Conservation (phyloP, 1,140 invertebrate genomes). For the Cecropterus lyciades region DNA sequence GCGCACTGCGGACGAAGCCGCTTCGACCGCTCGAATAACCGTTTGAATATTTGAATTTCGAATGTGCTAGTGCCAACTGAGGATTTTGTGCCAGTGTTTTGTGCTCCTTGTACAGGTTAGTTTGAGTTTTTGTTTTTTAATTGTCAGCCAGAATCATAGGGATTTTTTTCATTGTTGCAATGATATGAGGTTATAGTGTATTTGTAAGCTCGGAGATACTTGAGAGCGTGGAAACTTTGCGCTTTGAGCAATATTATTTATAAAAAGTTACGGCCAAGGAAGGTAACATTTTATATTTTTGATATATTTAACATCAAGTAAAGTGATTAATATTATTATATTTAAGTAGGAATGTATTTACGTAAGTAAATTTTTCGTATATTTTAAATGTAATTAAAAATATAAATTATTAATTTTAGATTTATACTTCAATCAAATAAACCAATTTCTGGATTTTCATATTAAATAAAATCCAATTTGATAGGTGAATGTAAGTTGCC, state of each 20-base stretch:
- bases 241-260: too few species aligned
- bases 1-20: constrained; percentile 71
- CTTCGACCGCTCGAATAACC: constrained; percentile 63
- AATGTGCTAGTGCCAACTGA: constrained; percentile 64
- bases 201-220: constrained; percentile 7
- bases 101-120: constrained; percentile 61
- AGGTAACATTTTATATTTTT: too few species aligned
- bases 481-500: constrained; percentile 1
- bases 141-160: not conserved
- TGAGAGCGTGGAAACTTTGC: constrained; percentile 6
- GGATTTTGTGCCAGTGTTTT: constrained; percentile 73
- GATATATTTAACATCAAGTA: too few species aligned
- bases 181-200: constrained; percentile 3
- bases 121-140: constrained; percentile 35
- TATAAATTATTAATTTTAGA: too few species aligned
- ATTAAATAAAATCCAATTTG: not conserved
- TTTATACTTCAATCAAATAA: too few species aligned
- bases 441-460: too few species aligned
- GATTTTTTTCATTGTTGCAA: constrained; percentile 6
- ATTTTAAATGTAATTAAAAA: not conserved
- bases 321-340: too few species aligned
- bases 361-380: too few species aligned
- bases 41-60: constrained; percentile 51
- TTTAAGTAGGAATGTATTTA: too few species aligned
- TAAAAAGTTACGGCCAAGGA: too few species aligned